phyloP scores from a whole-genome alignment of 2,113 vertebrate species.

The Alexandromys fortis region DNA sequence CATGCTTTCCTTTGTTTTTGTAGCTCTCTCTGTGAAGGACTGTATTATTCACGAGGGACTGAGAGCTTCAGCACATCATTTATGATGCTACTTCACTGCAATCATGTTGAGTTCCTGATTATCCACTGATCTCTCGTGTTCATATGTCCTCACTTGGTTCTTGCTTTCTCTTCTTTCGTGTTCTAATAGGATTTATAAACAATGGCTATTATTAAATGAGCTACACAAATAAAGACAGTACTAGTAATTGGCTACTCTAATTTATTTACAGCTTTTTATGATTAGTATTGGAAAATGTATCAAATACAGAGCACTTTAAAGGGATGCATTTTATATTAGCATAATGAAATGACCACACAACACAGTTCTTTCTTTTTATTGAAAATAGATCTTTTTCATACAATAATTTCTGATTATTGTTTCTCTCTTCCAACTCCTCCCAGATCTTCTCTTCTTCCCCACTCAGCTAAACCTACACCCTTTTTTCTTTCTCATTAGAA shows the following conservation, averaged over 20 bases:
- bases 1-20: neutral
- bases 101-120: neutral
- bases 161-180: neutral
- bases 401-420: neutral
- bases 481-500: neutral
- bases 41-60: neutral
- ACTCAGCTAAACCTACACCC: neutral
- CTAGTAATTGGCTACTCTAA: neutral
- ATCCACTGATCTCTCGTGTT: neutral
- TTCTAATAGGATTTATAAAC: neutral
- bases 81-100: neutral
- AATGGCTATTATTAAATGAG: constrained; percentile 14
- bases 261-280: neutral
- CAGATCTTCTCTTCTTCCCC: neutral
- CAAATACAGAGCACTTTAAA: neutral
- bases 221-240: constrained; percentile 11
- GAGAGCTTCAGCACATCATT: neutral
- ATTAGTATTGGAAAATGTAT: neutral
- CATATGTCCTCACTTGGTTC: neutral
- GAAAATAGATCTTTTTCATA: neutral
- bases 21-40: constrained; percentile 5
- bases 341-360: neutral
- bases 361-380: neutral
- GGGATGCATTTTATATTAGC: neutral
- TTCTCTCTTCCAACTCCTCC: neutral